phyloP scores from a whole-genome alignment of 1,140 invertebrate genomes.

The Penaeus indicus region DNA sequence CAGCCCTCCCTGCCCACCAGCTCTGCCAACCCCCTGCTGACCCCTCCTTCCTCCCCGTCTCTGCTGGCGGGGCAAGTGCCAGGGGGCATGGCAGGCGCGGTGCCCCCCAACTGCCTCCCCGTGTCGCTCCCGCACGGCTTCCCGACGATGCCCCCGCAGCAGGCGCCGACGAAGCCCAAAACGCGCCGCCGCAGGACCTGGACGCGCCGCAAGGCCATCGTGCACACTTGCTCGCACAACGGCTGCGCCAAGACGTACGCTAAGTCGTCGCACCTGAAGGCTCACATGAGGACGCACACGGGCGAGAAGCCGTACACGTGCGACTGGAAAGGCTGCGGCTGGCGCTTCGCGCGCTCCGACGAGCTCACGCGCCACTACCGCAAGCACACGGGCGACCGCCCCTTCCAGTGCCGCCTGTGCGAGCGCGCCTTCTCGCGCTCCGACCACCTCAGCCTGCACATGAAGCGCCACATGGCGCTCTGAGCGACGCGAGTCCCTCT shows the following conservation, averaged over 20 bases:
- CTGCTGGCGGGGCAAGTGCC: slow-evolving; percentile 35
- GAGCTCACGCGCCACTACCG: slow-evolving; percentile 72
- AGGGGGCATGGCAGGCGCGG: background rate
- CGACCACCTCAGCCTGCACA: slow-evolving; percentile 96
- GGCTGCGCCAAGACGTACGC: slow-evolving; percentile 81
- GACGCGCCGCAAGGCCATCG: slow-evolving; percentile 68
- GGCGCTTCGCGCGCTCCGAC: slow-evolving; percentile 88
- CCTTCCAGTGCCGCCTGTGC: slow-evolving; percentile 73
- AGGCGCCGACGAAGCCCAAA: slow-evolving; percentile 27
- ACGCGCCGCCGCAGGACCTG: slow-evolving; percentile 37
- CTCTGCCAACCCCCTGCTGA: slow-evolving; percentile 40
- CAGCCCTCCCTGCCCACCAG: background rate
- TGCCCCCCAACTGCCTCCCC: slow-evolving; percentile 35
- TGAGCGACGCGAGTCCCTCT: background rate
- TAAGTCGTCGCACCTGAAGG: slow-evolving; percentile 72
- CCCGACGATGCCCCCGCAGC: slow-evolving; percentile 67
- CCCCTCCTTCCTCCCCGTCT: slow-evolving; percentile 39
- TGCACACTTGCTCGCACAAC: slow-evolving; percentile 76
- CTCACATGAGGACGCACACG: slow-evolving; percentile 19
- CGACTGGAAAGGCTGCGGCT: slow-evolving; percentile 85
- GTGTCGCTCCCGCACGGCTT: slow-evolving; percentile 14
- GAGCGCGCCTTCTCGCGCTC: slow-evolving; percentile 93
- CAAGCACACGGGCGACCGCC: slow-evolving; percentile 12
- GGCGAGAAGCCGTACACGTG: slow-evolving; percentile 72
- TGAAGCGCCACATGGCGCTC: slow-evolving; percentile 89